Conservation (phyloP, 2,888 invertebrate species). For the Xestobium rufovillosum region DNA sequence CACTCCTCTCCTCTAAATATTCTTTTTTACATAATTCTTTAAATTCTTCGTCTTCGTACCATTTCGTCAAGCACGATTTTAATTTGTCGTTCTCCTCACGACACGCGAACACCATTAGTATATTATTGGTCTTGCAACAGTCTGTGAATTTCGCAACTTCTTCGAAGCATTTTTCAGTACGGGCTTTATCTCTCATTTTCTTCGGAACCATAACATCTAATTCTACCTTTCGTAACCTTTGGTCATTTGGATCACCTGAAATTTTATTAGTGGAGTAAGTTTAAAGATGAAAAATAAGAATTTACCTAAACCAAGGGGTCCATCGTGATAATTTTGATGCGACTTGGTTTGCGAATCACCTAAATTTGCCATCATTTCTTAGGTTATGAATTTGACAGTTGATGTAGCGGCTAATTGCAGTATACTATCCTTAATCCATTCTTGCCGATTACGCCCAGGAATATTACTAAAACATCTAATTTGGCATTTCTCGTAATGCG, state of each 20-base stretch:
- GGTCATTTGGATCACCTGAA: constrained; percentile 87
- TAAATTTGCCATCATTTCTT: no score
- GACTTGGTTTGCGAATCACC: no score
- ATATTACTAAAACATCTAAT: no score
- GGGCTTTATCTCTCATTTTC: constrained; percentile 77
- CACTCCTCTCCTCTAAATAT: constrained; percentile 73
- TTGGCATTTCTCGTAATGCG: no score
- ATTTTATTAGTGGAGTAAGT: no score
- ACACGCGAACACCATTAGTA: constrained; percentile 70
- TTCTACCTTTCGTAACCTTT: constrained; percentile 78
- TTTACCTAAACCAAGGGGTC: constrained; percentile 19
- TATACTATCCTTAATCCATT: no score
- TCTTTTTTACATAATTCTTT: constrained; percentile 64
- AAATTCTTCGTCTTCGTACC: constrained; percentile 75
- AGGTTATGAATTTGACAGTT: no score
- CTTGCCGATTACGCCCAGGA: no score
- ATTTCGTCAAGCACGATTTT: constrained; percentile 61
- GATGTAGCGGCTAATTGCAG: no score
- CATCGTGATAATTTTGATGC: constrained; percentile 14
- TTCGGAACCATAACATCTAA: constrained; percentile 81
- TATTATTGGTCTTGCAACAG: constrained; percentile 60
- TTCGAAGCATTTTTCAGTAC: constrained; percentile 64
- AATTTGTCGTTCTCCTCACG: constrained; percentile 61
- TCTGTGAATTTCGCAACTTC: constrained; percentile 64
- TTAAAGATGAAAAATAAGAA: no score